A percentile compares a stretch with the other conserved stretches of the same genome.
Conservation (phyloP, 2,888 invertebrate species). For the Agriopis marginaria region DNA sequence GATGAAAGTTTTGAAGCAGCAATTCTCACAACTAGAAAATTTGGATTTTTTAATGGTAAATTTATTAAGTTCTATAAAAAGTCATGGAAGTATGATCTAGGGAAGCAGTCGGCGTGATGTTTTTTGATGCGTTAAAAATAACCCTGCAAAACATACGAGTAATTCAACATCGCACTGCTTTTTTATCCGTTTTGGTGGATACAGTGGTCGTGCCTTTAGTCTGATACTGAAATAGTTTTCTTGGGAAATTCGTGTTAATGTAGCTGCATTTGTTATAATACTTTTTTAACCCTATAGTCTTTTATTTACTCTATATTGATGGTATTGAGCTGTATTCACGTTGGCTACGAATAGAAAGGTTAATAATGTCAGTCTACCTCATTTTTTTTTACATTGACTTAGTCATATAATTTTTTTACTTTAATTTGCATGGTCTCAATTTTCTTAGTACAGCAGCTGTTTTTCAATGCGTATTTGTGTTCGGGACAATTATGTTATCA, state of each 20-base stretch:
- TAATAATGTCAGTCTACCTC: conserved; percentile 1
- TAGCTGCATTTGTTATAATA: not conserved
- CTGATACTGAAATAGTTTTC: not conserved
- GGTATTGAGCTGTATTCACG: not conserved
- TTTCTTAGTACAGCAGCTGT: conserved; percentile 7
- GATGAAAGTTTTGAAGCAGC: no score
- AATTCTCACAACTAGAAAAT: no score
- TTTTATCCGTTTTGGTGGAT: not conserved
- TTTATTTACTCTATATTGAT: not conserved
- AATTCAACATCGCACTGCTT: not conserved
- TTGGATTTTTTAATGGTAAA: no score
- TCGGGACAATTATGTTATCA: conserved; percentile 15
- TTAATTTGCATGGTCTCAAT: not conserved
- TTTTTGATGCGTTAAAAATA: no score
- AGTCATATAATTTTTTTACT: conserved; percentile 7
- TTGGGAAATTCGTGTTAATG: not conserved
- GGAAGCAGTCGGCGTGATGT: no score
- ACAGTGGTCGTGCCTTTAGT: not conserved
- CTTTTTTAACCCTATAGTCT: not conserved
- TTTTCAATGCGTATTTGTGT: not conserved
- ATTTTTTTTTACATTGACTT: not conserved
- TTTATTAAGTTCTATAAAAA: no score
- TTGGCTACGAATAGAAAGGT: conserved; percentile 1
- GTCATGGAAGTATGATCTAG: no score
- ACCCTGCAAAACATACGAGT: no score